Base-by-base conservation (phyloP, 2,797 vertebrate genomes). In the Sphenopsis melanotis region DNA sequence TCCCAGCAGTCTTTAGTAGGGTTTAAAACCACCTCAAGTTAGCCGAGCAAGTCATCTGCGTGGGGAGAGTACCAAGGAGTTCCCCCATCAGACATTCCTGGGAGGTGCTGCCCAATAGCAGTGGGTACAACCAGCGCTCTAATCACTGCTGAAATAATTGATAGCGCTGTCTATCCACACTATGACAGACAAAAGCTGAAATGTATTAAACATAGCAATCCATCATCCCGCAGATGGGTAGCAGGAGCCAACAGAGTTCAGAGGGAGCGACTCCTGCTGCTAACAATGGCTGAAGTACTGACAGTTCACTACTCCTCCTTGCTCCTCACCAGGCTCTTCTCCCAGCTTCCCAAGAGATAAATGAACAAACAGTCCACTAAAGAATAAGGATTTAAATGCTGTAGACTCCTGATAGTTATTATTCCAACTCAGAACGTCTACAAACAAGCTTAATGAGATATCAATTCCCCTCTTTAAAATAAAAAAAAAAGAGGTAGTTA, bases 201-300 rank as follows among this genome's bases (percentile, higher is more conserved):
- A 98, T 98, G 97, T 98, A 98, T 98, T 98, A 98, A 98, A 98
- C 97, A 98, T 95, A 98, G 98, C 98, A 98, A 98, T 98, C 98
- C 98, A 98, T 98, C 98, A 98, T 98, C 95, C 97, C 79, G 95
- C 98, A 98, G 98, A 98, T 98, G 98, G 98, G 96, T 97, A 98
- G 98, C 98, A 98, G 98, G 97, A 98, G 97, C 98, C 98, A 96
- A 94, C 87, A 83, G 97, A 97, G 98, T 98, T 98, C 97, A 98
- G 98, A 98, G 93, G 96, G 97, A 98, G 95, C 94, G 95, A 97
- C 98, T 98, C 98, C 97, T 75, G 95, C 97, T 97, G 97, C 97
- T 98, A 98, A 98, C 97, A 98, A 98, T 97, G 97, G 97, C 97
- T 97, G 95, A 81, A 98, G 95, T 93, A 94, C 97, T 97, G 96